A percentile compares a stretch with the other conserved stretches of the same genome.
phyloP scores from a whole-genome alignment of 2,888 invertebrate species.

The Phengaris alcon region DNA sequence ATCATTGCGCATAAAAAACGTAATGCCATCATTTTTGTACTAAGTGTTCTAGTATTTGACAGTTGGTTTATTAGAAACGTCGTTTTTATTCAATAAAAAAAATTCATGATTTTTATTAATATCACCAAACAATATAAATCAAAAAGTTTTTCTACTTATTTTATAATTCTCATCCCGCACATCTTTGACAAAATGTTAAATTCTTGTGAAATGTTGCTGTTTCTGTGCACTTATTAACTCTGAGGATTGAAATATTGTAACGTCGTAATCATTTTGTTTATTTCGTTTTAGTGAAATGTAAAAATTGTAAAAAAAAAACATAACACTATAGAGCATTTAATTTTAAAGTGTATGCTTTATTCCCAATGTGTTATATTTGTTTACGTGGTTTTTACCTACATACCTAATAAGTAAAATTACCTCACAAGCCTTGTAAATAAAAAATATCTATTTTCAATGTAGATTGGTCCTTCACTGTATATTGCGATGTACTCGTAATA shows the following conservation, averaged over 20 bases:
- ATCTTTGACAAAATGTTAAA: slow-evolving; percentile 1
- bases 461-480: too few relatives aligned
- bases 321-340: too few relatives aligned
- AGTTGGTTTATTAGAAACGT: slow-evolving; percentile 1
- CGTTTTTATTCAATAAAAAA: not conserved
- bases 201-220: not conserved
- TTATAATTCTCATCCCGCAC: too few relatives aligned
- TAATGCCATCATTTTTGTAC: slow-evolving; percentile 3
- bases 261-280: not conserved
- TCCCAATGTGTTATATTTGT: too few relatives aligned
- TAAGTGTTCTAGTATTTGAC: slow-evolving; percentile 23
- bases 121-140: not conserved
- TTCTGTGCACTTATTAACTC: not conserved
- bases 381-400: too few relatives aligned
- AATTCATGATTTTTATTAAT: not conserved
- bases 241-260: not conserved
- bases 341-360: too few relatives aligned
- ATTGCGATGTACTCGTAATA: too few relatives aligned
- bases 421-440: too few relatives aligned
- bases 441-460: too few relatives aligned
- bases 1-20: slow-evolving; percentile 3
- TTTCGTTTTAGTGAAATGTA: too few relatives aligned
- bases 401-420: too few relatives aligned
- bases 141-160: not conserved
- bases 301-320: too few relatives aligned